These are phyloP conservation scores for Lasiurus cinereus DNA, from an alignment of 2,113 vertebrate species.

Conservation along the genomic window DNA sequence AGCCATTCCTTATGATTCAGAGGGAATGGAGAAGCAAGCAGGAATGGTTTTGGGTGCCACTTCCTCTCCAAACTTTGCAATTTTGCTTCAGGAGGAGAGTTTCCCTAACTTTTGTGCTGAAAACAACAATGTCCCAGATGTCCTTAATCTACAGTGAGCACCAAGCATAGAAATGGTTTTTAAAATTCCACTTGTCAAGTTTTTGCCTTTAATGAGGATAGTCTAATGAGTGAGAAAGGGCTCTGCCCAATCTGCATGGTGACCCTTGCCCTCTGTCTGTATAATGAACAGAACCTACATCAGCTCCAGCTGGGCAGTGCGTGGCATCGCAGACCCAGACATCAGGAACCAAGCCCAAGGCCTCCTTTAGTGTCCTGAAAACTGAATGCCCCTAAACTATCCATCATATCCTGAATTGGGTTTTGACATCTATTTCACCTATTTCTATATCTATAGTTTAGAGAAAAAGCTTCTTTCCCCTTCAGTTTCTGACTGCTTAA, in stretches of 20 bases:
- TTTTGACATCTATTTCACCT: background rate
- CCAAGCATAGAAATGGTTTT: background rate
- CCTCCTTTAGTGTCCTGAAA: background rate
- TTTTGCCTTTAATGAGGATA: background rate
- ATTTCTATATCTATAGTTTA: background rate
- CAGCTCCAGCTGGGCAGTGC: background rate
- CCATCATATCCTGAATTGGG: background rate
- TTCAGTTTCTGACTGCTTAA: background rate
- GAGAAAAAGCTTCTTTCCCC: background rate
- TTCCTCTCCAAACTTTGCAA: background rate
- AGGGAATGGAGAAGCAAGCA: rapidly evolving
- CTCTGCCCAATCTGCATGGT: background rate
- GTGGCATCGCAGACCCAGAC: background rate
- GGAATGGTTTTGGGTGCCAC: rapidly evolving
- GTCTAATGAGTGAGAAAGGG: background rate
- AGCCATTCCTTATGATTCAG: rapidly evolving
- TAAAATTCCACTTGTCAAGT: background rate
- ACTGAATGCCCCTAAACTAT: too few relatives aligned
- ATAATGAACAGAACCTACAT: background rate
- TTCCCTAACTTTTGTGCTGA: background rate
- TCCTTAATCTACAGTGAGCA: too few relatives aligned
- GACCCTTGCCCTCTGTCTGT: background rate
- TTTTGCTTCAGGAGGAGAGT: background rate
- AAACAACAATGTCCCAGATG: background rate
- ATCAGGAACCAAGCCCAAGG: background rate